These are phyloP conservation scores for Pachyuromys duprasi DNA, from an alignment of 2,797 vertebrate species.

Conservation along the genomic window DNA sequence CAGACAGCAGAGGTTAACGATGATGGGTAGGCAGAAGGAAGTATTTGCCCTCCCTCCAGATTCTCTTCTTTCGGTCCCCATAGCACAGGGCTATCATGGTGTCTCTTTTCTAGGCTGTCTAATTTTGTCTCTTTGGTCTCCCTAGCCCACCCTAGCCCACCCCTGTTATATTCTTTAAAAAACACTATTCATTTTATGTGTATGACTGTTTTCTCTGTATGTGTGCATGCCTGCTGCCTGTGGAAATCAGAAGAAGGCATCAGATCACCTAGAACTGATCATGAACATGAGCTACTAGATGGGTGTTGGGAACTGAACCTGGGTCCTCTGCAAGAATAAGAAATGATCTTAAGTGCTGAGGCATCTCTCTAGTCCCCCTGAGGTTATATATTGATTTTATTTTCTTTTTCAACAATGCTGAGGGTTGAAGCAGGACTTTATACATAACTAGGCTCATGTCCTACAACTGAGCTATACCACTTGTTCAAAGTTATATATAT, in stretches of 20 bases:
- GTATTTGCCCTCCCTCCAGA: neutral
- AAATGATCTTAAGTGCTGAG: neutral
- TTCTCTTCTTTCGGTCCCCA: neutral
- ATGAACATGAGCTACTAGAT: neutral
- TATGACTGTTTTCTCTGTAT: neutral
- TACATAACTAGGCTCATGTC: neutral
- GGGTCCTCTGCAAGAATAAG: neutral
- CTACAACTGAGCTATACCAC: neutral
- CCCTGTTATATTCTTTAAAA: neutral
- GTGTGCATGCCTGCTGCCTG: neutral
- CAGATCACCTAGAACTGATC: neutral
- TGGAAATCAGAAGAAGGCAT: neutral
- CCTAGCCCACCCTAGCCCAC: neutral
- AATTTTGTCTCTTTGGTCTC: conserved; percentile 27
- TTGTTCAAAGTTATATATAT: neutral
- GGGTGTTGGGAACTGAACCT: neutral
- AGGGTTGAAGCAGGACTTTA: neutral
- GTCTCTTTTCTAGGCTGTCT: conserved; percentile 40
- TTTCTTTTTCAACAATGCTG: neutral
- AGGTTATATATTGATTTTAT: neutral
- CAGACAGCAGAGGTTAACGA: neutral
- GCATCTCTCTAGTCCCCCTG: neutral
- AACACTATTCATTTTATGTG: neutral
- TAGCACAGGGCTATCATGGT: neutral
- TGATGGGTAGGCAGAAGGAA: neutral